phyloP scores from a whole-genome alignment of 2,113 vertebrate genomes.

The Plectropomus leopardus region DNA sequence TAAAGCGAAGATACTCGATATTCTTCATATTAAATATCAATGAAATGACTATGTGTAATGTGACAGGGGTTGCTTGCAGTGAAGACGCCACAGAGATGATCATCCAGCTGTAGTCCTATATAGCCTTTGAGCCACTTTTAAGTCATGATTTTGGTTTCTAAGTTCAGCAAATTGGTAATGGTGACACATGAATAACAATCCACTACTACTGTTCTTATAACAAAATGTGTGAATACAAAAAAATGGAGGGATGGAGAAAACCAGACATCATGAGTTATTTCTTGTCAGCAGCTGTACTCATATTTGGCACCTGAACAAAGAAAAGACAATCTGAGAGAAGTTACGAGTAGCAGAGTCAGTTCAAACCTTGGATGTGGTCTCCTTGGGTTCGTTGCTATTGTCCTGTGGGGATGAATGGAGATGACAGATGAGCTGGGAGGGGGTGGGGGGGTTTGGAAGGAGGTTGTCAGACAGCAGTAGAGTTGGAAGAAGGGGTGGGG shows the following conservation, averaged over 20 bases:
- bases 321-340: slow-evolving; percentile 6
- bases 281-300: not conserved
- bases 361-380: slow-evolving; percentile 94
- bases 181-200: not conserved
- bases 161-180: not conserved
- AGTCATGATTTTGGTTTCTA: not conserved
- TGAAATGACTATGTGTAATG: not conserved
- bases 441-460: slow-evolving; percentile 76
- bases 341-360: slow-evolving; percentile 32
- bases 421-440: slow-evolving; percentile 98
- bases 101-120: not conserved
- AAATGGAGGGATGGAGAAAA: not conserved
- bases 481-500: slow-evolving; percentile 69
- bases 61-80: not conserved
- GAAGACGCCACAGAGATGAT: not conserved
- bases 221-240: not conserved
- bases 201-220: not conserved
- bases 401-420: slow-evolving; percentile 99
- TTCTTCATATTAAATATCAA: not conserved
- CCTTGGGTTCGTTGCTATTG: slow-evolving; percentile 99
- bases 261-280: not conserved
- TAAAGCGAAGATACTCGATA: not conserved
- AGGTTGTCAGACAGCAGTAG: slow-evolving; percentile 87
- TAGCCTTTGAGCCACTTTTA: not conserved
- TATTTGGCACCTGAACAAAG: slow-evolving; percentile 9